A percentile compares a stretch with the other conserved stretches of the same genome.
phyloP scores from a whole-genome alignment of 2,888 invertebrate genomes.

The Elmis aenea region DNA sequence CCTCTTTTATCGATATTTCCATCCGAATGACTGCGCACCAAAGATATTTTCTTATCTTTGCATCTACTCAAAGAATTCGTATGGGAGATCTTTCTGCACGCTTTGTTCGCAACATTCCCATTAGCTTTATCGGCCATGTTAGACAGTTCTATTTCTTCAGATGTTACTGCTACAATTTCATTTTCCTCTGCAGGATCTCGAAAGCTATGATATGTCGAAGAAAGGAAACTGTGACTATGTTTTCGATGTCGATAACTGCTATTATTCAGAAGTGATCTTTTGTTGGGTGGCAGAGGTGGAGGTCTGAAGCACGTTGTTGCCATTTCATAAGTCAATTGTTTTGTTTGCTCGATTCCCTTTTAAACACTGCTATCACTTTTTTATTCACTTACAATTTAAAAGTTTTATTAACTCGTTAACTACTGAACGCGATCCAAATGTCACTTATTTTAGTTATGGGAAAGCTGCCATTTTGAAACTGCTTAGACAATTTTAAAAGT shows the following conservation, averaged over 20 bases:
- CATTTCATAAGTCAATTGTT: too few relatives aligned
- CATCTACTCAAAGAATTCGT: constrained; percentile 48
- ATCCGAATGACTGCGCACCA: constrained; percentile 67
- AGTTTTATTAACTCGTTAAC: background rate
- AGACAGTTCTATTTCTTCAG: constrained; percentile 35
- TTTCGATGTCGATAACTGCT: constrained; percentile 24
- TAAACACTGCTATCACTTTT: too few relatives aligned
- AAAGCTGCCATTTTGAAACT: too few relatives aligned
- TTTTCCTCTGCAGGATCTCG: constrained; percentile 53
- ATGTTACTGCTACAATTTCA: constrained; percentile 33
- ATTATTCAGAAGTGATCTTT: constrained; percentile 37
- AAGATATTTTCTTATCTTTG: constrained; percentile 36
- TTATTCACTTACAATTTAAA: background rate
- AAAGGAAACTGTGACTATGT: constrained; percentile 40
- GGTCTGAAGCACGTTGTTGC: constrained; percentile 55
- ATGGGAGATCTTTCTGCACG: constrained; percentile 36
- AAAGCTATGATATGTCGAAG: constrained; percentile 55
- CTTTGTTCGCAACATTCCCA: constrained; percentile 25
- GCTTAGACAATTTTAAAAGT: too few relatives aligned
- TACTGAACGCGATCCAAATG: too few relatives aligned
- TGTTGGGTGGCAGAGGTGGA: constrained; percentile 55
- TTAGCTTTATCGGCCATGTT: constrained; percentile 21
- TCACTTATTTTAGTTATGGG: too few relatives aligned
- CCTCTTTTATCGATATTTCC: constrained; percentile 54
- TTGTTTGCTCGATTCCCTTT: constrained; percentile 1